phyloP scores from a whole-genome alignment of 2,113 vertebrate species.

The Pithys albifrons region DNA sequence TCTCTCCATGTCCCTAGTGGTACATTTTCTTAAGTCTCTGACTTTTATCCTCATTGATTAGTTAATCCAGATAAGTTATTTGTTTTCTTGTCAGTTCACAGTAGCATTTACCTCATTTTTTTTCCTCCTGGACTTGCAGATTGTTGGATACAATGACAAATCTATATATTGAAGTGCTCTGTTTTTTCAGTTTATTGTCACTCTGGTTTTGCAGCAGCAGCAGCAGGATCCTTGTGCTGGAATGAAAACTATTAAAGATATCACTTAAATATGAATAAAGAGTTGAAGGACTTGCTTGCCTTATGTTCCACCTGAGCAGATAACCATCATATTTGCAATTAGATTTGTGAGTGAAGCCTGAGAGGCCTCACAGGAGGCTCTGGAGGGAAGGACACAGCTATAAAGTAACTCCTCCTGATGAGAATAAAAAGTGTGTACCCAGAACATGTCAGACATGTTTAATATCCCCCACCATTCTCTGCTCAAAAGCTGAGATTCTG shows the following conservation, averaged over 20 bases:
- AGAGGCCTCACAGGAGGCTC: neutral
- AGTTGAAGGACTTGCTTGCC: neutral
- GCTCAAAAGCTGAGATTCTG: neutral
- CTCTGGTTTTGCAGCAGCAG: neutral
- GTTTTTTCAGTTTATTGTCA: neutral
- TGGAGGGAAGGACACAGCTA: neutral
- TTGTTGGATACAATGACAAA: neutral
- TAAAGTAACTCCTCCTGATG: neutral
- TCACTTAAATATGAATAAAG: neutral
- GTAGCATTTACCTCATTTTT: neutral
- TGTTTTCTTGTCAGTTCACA: neutral
- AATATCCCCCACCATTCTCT: neutral
- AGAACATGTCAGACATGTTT: neutral
- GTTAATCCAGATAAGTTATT: slow-evolving; percentile 9
- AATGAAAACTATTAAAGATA: neutral
- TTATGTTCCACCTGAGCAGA: neutral
- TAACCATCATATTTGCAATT: neutral
- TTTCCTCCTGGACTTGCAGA: neutral
- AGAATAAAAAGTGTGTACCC: neutral
- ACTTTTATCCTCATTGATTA: neutral
- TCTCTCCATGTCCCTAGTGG: neutral
- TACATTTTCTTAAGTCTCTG: neutral
- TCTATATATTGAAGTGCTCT: neutral
- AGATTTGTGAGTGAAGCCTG: neutral
- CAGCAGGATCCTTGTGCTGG: neutral